Evolutionary conservation across 2,888 invertebrate species (phyloP).

Genomic region (Stenchaetothrips biformis): DNA sequence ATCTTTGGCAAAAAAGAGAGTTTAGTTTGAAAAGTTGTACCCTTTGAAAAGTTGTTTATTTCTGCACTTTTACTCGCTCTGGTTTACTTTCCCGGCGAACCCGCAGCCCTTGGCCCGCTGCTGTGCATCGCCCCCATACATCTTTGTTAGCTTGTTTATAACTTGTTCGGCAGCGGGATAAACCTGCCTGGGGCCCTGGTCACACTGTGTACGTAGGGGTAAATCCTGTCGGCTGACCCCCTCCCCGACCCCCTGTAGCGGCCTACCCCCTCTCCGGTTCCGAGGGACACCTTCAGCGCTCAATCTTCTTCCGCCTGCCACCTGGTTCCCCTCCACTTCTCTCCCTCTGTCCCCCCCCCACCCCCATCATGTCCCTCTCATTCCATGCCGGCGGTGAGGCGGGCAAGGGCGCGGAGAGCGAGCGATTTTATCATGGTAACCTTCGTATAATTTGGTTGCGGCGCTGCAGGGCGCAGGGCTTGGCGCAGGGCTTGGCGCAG

Average conservation of each 20-base stretch:
- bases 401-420: background rate
- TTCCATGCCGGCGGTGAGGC: background rate
- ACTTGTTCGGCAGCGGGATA: no score
- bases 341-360: background rate
- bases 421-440: slow-evolving; percentile 2
- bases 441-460: background rate
- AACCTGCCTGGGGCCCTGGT: background rate
- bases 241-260: background rate
- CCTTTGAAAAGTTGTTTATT: no score
- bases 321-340: background rate
- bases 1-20: no score
- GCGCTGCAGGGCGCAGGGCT: background rate
- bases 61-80: no score
- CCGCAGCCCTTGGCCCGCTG: no score
- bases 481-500: slow-evolving; percentile 6
- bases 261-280: background rate
- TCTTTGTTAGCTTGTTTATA: no score
- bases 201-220: background rate
- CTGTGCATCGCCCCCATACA: no score
- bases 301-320: background rate
- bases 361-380: background rate
- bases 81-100: no score
- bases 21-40: no score
- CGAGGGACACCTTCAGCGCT: slow-evolving; percentile 3
- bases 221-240: background rate